These are phyloP conservation scores for Cacatua alba DNA, from an alignment of 2,113 vertebrate species.

Conservation along the genomic window DNA sequence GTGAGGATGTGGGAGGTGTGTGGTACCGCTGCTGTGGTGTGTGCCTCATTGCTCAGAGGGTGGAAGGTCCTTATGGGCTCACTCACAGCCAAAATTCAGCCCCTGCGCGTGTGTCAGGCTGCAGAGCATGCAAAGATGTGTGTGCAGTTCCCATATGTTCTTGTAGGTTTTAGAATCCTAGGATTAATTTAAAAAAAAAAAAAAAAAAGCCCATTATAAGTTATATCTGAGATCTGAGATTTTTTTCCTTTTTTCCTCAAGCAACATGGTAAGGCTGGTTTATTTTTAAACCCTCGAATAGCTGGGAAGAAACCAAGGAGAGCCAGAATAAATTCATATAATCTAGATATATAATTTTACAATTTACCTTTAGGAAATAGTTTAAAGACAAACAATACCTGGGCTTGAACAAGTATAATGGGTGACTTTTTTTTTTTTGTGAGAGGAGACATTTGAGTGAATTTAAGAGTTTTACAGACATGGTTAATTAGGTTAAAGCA, in stretches of 20 bases:
- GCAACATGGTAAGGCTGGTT: background rate
- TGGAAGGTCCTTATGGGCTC: background rate
- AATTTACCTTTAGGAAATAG: background rate
- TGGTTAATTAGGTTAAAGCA: background rate
- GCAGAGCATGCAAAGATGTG: background rate
- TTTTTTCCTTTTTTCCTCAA: background rate
- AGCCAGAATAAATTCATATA: background rate
- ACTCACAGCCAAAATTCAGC: background rate
- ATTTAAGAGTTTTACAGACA: background rate
- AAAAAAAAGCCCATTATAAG: background rate
- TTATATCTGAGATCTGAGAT: background rate
- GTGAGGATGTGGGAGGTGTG: background rate
- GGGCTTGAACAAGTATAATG: rapidly evolving
- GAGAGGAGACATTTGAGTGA: background rate
- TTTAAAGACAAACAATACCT: background rate
- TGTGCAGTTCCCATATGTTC: background rate
- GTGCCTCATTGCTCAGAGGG: background rate
- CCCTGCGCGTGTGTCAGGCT: background rate
- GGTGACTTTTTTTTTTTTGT: background rate
- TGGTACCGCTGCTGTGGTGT: background rate
- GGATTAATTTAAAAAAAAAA: background rate
- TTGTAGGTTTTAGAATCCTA: background rate
- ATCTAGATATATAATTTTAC: background rate
- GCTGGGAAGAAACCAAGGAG: background rate
- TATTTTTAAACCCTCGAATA: conserved; percentile 32